Evolutionary conservation across 2,888 invertebrate species (phyloP), one percentile per base, ranked within the genome.

Genomic region (Osmoderma eremita): DNA sequence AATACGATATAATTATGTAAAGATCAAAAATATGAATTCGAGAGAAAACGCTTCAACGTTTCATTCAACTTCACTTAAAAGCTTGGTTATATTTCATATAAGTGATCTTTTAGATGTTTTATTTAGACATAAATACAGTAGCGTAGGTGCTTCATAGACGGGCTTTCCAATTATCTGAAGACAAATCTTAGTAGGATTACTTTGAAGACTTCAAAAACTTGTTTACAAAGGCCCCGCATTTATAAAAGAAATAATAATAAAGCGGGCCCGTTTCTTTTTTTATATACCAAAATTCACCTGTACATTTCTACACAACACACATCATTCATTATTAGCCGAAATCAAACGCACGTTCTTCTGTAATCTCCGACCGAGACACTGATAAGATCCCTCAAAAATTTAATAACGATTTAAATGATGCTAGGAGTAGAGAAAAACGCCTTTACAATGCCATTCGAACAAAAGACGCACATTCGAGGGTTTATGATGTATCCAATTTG

Each of bases 401-500:
- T 30, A 45, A 61, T 61, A 61, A 61, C 45, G 30, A 61, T 45
- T 48, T 66, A 38, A 64, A 66, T 54, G 66, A 66, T 66, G 66
- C 64, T 68, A 30, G 68, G 20, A 51, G 42, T 39, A 39, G 18
- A 49, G 39, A 48, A 49, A 53, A 65, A 15, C 13, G 20, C 38
- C 36, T 67, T 64, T 62, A 68, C 68, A 71, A 70, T 70, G 67
- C 69, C 30, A 56, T 67, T 64, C 30, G 66, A 69, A 69, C 67
- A 64, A 54, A 56, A 54, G 63, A 54, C 30, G 48, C 45, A 49
- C 54, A 42, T 50, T 67, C 51, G 50, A 67, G 62, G 63, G 61
- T 63, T 67, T 53, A 63, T 70, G 70, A 72, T 71, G 69, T 71
- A 69, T 69, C 72, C 70, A 71, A 72, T 72, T 71, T 69, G 65